These are phyloP conservation scores for Euclidia mi DNA, from an alignment of 2,888 invertebrate species.

Conservation along the genomic window DNA sequence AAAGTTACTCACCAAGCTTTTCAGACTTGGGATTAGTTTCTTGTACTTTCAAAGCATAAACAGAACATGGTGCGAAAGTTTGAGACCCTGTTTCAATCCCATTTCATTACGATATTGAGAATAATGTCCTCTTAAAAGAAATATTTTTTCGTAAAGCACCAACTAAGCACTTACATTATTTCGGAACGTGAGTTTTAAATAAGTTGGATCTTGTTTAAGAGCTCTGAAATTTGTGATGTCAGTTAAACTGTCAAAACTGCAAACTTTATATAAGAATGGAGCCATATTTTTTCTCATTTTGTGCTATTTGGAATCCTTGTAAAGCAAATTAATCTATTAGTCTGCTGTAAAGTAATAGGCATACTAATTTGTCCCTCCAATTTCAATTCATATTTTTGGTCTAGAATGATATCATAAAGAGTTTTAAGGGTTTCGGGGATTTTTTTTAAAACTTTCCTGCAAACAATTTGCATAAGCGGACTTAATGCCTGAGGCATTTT, in stretches of 20 bases:
- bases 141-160: conserved; percentile 12
- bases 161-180: conserved; percentile 26
- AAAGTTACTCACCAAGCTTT: conserved; percentile 49
- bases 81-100: conserved; percentile 42
- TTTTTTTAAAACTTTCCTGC: too few species aligned
- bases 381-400: too few species aligned
- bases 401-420: too few species aligned
- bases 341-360: too few species aligned
- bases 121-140: conserved; percentile 29
- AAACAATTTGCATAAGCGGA: too few species aligned
- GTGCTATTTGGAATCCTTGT: too few species aligned
- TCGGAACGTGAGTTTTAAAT: conserved; percentile 8
- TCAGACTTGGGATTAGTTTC: conserved; percentile 57
- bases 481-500: too few species aligned
- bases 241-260: conserved; percentile 6
- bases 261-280: background rate
- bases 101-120: conserved; percentile 40
- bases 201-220: conserved; percentile 13
- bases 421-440: too few species aligned
- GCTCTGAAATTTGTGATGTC: conserved; percentile 4
- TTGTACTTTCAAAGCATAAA: conserved; percentile 54
- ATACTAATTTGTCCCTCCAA: too few species aligned
- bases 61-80: conserved; percentile 53
- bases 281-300: too few species aligned
- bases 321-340: too few species aligned